Evolutionary conservation across 2,113 vertebrate species (phyloP), one percentile per base, ranked within the genome.

Genomic region (Chionomys nivalis): DNA sequence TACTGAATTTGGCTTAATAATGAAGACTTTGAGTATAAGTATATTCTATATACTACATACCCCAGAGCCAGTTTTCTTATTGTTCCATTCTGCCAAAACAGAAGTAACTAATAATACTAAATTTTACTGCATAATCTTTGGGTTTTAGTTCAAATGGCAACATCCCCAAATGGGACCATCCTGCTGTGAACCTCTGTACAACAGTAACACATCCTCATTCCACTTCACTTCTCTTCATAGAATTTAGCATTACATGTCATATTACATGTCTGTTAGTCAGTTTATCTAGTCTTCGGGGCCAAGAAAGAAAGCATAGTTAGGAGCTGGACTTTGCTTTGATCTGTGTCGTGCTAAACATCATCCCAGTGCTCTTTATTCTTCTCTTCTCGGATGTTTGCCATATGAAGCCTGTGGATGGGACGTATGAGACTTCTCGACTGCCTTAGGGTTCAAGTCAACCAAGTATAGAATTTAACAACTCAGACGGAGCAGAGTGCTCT

Each of bases 381-480:
- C 31, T 82, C 42, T 65, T 90, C 81, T 94, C 81, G 90, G 91
- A 92, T 61, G 70, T 68, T 73, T 0, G 21, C 91, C 95, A 95
- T 39, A 36, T 3, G 39, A 94, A 81, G 89, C 86, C 92, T 92
- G 87, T 1, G 7, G 73, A 91, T 72, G 93, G 93, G 89, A 82
- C 93, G 79, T 79, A 92, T 76, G 94, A 97, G 75, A 49, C 12
- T 90, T 55, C 24, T 33, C 70, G 42, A 42, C 42, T 95, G 66
- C 89, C 68, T 94, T n/a, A 91, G 55, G 92, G 73, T 76, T 95
- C 89, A 94, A 96, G 94, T 91, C 93, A 96, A 95, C 93, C 90
- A 70, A 81, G 72, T 68, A 73, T 7, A 95, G 52, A 93, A 90
- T 76, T 85, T 44, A 92, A 89, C 89, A 90, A 76, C 16, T 9